Conservation (phyloP, 1,140 invertebrate genomes). For the Eciton burchellii region DNA sequence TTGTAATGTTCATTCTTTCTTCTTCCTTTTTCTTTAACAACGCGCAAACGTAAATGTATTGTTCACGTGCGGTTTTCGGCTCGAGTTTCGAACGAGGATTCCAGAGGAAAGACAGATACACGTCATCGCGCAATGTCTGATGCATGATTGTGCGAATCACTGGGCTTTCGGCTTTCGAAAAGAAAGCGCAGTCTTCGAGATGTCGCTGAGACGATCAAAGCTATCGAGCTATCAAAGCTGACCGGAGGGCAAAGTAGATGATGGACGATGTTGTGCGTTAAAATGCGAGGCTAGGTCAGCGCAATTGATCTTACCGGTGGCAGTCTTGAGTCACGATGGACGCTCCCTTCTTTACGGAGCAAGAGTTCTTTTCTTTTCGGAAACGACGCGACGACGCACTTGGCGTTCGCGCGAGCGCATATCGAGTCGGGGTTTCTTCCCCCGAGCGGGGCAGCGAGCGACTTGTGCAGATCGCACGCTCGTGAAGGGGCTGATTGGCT, state of each 20-base stretch:
- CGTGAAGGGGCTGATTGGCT: constrained; percentile 73
- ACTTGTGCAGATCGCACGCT: constrained; percentile 39
- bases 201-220: not conserved
- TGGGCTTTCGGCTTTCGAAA: not conserved
- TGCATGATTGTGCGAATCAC: not conserved
- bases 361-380: not conserved
- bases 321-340: constrained; percentile 32
- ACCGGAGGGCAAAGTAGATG: not conserved
- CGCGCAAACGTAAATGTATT: not conserved
- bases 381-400: not conserved
- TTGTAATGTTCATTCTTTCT: too few relatives aligned
- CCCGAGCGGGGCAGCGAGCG: constrained; percentile 21
- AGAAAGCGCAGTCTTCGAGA: not conserved
- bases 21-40: too few relatives aligned
- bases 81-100: too few relatives aligned
- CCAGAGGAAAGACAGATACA: too few relatives aligned
- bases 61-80: too few relatives aligned
- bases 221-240: not conserved
- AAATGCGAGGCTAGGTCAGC: not conserved
- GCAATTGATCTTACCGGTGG: constrained; percentile 30
- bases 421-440: not conserved
- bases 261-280: too few relatives aligned
- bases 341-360: too few relatives aligned
- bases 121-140: not conserved
- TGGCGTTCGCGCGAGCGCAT: not conserved